phyloP scores from a whole-genome alignment of 2,113 vertebrate species.

The Conger conger region DNA sequence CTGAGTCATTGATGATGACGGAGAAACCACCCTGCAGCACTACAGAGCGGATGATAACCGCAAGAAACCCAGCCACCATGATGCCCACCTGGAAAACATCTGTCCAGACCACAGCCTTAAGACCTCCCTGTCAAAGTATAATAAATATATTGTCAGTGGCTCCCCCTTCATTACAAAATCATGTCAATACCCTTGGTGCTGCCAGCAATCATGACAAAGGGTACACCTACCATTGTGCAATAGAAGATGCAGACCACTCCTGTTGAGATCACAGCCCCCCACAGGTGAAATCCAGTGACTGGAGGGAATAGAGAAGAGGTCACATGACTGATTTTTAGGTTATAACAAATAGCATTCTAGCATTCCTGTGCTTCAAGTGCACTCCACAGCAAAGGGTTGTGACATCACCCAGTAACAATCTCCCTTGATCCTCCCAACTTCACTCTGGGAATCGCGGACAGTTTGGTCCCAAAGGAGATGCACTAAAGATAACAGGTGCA shows the following conservation, averaged over 20 bases:
- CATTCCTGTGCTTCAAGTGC: neutral
- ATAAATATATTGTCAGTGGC: neutral
- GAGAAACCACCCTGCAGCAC: constrained; percentile 72
- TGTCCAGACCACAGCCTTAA: constrained; percentile 92
- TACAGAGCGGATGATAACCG: constrained; percentile 77
- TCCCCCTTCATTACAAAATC: neutral
- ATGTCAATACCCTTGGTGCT: neutral
- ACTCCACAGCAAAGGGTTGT: neutral
- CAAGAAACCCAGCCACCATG: constrained; percentile 82
- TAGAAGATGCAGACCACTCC: constrained; percentile 89
- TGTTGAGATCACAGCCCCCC: constrained; percentile 83
- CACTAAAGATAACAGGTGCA: neutral
- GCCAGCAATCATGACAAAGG: neutral
- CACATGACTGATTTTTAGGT: neutral
- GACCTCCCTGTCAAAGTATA: constrained; percentile 74
- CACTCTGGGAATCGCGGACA: neutral
- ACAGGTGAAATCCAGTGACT: constrained; percentile 86
- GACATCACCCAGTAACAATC: neutral
- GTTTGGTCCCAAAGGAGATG: neutral
- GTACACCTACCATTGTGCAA: constrained; percentile 79
- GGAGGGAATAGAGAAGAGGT: constrained; percentile 33
- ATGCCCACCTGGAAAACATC: constrained; percentile 87
- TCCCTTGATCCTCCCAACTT: neutral
- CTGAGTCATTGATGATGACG: constrained; percentile 73
- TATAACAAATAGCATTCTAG: neutral